Conservation (phyloP, 2,888 invertebrate species). For the Drosophila meridionalis region DNA sequence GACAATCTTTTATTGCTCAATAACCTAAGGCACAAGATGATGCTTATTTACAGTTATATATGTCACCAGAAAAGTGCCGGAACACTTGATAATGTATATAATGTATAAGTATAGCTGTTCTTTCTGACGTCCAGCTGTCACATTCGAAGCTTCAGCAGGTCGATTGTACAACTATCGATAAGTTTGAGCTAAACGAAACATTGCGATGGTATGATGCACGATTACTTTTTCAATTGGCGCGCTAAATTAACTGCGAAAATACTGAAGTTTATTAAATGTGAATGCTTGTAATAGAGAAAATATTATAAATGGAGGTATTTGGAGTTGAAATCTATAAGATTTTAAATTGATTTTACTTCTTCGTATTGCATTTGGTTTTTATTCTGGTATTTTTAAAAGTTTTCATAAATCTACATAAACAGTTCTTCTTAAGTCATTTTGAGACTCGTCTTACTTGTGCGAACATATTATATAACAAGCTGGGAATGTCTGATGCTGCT, state of each 20-base stretch:
- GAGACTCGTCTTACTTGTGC: not conserved
- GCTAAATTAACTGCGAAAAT: not conserved
- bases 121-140: constrained; percentile 13
- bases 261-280: not conserved
- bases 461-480: not conserved
- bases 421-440: constrained; percentile 15
- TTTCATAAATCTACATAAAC: not conserved
- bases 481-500: constrained; percentile 76
- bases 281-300: not conserved
- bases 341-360: not conserved
- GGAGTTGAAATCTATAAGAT: not conserved
- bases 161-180: constrained; percentile 47
- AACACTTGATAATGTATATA: constrained; percentile 10
- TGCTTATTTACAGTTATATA: constrained; percentile 60
- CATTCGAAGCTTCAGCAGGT: constrained; percentile 13
- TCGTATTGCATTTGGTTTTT: no score
- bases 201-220: not conserved
- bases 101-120: not conserved
- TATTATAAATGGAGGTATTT: not conserved
- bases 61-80: constrained; percentile 41
- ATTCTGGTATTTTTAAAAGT: no score
- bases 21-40: constrained; percentile 41
- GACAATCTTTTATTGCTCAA: constrained; percentile 11
- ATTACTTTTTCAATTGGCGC: not conserved
- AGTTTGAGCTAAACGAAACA: not conserved